Base-by-base conservation (phyloP, 2,797 vertebrate species). In the Tiaroga cobitis region DNA sequence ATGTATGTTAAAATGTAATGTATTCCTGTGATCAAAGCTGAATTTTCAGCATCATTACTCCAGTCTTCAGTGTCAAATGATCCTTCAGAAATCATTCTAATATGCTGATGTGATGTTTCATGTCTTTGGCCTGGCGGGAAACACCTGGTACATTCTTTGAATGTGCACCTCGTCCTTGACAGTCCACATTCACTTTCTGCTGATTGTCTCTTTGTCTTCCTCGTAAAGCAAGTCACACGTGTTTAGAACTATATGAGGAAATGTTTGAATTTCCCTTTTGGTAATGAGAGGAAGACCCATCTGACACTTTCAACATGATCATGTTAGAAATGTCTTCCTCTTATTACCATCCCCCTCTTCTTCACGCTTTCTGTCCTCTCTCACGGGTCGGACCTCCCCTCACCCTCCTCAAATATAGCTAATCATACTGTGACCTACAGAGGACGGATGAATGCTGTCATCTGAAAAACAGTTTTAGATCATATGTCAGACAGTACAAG, bases 321-420 rank as follows among this genome's bases (percentile, higher is more conserved):
- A 61, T 8, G n/a, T 43, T 70, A 16, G 51, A 73, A 7, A 16
- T n/a, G 34, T 34, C 46, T 49, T 56, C 41, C 21, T 76, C 21
- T 56, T 9, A 8, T 41, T 37, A 70, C 4, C 74, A 37, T 39
- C 37, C 34, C 68, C 84, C 56, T 18, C 54, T 54, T 63, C 46
- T 49, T 59, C 70, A 29, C 19, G 32, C 51, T 56, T 43, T 56
- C 69, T 74, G 9, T 11, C 5, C n/a, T 29, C 59, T 61, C 79
- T 67, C 74, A 37, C 11, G n/a, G 19, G 11, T 37, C 32, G 3
- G 26, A 13, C 76, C 78, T 67, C 82, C 59, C 82, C 86, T 65
- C 76, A 82, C 61, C 91, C 90, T 88, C 87, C 85, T 89, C 89
- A 90, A 91, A 92, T 92, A 93, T 94, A 93, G 32, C 51, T 39